phyloP scores from a whole-genome alignment of 2,113 vertebrate species.

The Chaetorhynchus papuensis region DNA sequence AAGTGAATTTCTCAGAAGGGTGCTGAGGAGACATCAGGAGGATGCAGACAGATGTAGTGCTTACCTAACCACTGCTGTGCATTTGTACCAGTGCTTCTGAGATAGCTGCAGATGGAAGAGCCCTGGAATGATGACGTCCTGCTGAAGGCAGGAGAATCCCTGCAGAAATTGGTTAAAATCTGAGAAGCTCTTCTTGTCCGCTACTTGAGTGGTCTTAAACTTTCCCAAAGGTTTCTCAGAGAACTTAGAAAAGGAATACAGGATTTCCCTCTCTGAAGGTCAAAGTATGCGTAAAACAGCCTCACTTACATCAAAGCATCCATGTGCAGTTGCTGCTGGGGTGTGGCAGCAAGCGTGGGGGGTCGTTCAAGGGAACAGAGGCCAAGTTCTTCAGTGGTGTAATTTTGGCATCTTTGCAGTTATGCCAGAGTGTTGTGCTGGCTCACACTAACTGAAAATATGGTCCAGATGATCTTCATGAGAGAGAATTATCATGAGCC shows the following conservation, averaged over 20 bases:
- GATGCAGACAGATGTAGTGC: background rate
- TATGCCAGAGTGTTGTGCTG: background rate
- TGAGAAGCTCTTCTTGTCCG: background rate
- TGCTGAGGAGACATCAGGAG: background rate
- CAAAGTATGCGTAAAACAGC: background rate
- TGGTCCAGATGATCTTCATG: background rate
- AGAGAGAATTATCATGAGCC: background rate
- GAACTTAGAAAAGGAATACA: background rate
- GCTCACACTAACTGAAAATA: background rate
- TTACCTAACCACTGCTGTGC: background rate
- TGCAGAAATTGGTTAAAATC: background rate
- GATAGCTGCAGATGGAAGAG: background rate
- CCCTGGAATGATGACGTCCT: rapidly evolving
- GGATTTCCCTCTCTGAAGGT: background rate
- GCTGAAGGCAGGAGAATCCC: background rate
- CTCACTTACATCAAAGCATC: rapidly evolving
- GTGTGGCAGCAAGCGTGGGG: rapidly evolving
- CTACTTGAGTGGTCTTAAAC: background rate
- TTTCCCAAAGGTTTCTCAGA: background rate
- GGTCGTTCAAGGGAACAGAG: background rate
- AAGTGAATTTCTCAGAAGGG: background rate
- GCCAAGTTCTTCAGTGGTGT: background rate
- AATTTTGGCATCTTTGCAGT: background rate
- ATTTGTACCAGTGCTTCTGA: background rate
- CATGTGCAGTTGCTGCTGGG: rapidly evolving